phyloP scores from a whole-genome alignment of 2,113 vertebrate genomes.

The Leiothrix lutea region DNA sequence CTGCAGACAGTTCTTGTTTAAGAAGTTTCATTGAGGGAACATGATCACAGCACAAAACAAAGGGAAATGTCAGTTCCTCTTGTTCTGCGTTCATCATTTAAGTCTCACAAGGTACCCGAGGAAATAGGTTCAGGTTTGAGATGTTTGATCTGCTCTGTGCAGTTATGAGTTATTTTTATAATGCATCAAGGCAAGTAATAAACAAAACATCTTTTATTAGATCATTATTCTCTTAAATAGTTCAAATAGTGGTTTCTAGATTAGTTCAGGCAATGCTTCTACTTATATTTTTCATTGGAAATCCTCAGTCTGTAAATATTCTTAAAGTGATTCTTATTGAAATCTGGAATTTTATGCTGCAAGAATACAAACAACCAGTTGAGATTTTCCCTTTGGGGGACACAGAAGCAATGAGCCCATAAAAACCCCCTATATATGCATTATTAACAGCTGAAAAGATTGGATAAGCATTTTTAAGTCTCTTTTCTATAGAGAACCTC shows the following conservation, averaged over 20 bases:
- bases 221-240: not conserved
- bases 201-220: slow-evolving; percentile 8
- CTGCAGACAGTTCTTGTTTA: slow-evolving; percentile 28
- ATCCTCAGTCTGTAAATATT: not conserved
- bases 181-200: not conserved
- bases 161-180: slow-evolving; percentile 42
- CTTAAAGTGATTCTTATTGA: not conserved
- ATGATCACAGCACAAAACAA: slow-evolving; percentile 29
- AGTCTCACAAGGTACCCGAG: not conserved
- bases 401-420: not conserved
- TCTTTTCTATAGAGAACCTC: not conserved
- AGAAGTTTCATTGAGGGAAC: slow-evolving; percentile 11
- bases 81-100: not conserved
- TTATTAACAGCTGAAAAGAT: not conserved
- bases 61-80: slow-evolving; percentile 13
- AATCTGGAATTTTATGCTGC: not conserved
- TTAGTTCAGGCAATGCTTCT: not conserved
- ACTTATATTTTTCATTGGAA: not conserved
- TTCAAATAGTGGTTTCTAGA: not conserved
- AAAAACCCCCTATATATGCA: not conserved
- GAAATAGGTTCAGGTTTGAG: slow-evolving; percentile 10
- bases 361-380: not conserved
- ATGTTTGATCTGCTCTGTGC: slow-evolving; percentile 2
- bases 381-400: not conserved
- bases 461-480: not conserved